phyloP scores from a whole-genome alignment of 2,797 vertebrate species.

The Fistularia tabacaria region DNA sequence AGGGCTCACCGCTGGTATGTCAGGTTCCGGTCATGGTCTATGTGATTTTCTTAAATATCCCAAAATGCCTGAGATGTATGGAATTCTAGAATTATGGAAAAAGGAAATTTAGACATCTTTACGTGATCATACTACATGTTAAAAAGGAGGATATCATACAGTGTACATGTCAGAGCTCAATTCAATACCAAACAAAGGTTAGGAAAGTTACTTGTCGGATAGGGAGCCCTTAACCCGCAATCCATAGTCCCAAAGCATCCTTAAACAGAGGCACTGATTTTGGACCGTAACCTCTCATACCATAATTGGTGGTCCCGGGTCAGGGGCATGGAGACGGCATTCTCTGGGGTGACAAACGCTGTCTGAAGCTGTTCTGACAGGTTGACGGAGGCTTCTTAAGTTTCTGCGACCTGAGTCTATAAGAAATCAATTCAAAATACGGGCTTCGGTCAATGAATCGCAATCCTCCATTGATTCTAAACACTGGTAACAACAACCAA shows the following conservation, averaged over 20 bases:
- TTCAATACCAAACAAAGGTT: constrained; percentile 45
- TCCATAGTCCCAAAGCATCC: constrained; percentile 46
- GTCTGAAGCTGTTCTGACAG: constrained; percentile 49
- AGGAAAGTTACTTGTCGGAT: constrained; percentile 52
- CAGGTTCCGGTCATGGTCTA: constrained; percentile 60
- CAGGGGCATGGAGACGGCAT: constrained; percentile 48
- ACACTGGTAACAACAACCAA: too few relatives aligned
- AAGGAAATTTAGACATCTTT: too few relatives aligned
- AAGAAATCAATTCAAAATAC: too few relatives aligned
- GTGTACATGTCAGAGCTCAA: constrained; percentile 42
- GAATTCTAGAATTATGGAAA: constrained; percentile 39
- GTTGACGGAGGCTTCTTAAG: constrained; percentile 53
- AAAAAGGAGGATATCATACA: constrained; percentile 34
- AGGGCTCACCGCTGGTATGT: constrained; percentile 45
- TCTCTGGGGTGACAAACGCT: constrained; percentile 41
- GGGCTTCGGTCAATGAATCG: too few relatives aligned
- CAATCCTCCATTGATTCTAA: too few relatives aligned
- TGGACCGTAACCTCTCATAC: constrained; percentile 58
- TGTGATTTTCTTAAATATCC: constrained; percentile 49
- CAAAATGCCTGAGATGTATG: constrained; percentile 33
- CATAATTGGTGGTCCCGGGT: constrained; percentile 63
- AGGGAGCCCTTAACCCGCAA: constrained; percentile 35
- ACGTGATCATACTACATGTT: constrained; percentile 17
- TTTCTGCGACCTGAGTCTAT: too few relatives aligned
- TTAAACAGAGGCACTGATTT: constrained; percentile 57